Evolutionary conservation across 2,113 vertebrate genomes (phyloP).

Genomic region (Mellivora capensis): DNA sequence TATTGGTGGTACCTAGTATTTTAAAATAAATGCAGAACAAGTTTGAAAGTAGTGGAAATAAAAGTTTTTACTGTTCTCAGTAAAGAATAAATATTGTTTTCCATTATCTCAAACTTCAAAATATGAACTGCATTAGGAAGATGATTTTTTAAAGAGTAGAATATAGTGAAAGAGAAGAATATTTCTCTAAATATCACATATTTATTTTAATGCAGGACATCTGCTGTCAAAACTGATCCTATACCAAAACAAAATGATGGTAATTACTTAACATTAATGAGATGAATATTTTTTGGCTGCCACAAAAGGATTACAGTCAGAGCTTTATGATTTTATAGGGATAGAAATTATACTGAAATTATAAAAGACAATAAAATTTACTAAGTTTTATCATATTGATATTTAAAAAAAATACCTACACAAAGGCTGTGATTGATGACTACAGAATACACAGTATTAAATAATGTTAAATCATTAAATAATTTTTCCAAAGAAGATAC

Average conservation of each 20-base stretch:
- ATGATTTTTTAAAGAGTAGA: not conserved
- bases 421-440: not conserved
- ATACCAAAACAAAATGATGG: not conserved
- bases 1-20: not conserved
- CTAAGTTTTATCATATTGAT: not conserved
- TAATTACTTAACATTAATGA: not conserved
- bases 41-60: conserved; percentile 37
- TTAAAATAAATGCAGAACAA: conserved; percentile 62
- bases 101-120: conserved; percentile 46
- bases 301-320: not conserved
- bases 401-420: not conserved
- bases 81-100: not conserved
- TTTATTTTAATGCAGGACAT: not conserved
- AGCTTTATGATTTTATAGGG: not conserved
- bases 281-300: not conserved
- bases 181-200: not conserved
- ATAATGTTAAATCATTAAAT: not conserved
- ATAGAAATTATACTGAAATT: not conserved
- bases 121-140: not conserved
- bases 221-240: not conserved
- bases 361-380: not conserved
- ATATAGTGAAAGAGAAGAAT: not conserved
- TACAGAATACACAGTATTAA: not conserved
- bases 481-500: not conserved
- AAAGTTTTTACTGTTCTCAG: not conserved